phyloP scores from a whole-genome alignment of 2,797 vertebrate genomes.

The Channa striata region DNA sequence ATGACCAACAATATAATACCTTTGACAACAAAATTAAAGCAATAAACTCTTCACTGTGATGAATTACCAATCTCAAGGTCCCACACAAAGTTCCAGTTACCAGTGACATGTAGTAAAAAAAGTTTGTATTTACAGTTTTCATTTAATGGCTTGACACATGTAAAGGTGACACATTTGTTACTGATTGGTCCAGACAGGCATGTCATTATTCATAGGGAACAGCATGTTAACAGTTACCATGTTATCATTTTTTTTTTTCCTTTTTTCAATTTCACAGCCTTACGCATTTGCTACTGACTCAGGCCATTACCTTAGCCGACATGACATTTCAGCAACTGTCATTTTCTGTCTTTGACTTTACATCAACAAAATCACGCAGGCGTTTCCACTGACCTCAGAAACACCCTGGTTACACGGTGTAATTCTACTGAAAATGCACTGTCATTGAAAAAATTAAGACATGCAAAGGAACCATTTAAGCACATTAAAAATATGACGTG shows the following conservation, averaged over 20 bases:
- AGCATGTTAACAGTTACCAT: slow-evolving; percentile 47
- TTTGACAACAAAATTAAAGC: slow-evolving; percentile 12
- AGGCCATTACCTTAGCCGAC: slow-evolving; percentile 47
- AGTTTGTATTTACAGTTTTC: neutral
- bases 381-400: slow-evolving; percentile 16
- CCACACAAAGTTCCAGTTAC: neutral
- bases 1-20: neutral
- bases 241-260: slow-evolving; percentile 3
- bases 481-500: slow-evolving; percentile 15
- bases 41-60: neutral
- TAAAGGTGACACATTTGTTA: slow-evolving; percentile 26
- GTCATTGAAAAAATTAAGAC: neutral
- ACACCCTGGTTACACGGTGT: neutral
- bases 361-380: slow-evolving; percentile 18
- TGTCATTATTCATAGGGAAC: slow-evolving; percentile 32
- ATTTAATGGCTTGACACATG: slow-evolving; percentile 16
- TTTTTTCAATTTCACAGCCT: slow-evolving; percentile 29
- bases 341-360: slow-evolving; percentile 39
- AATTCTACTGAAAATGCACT: neutral
- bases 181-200: slow-evolving; percentile 33
- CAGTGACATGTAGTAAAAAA: neutral
- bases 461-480: slow-evolving; percentile 4
- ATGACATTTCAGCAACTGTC: slow-evolving; percentile 53
- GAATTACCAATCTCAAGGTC: neutral
- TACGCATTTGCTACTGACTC: slow-evolving; percentile 42